Base-by-base conservation (phyloP, 2,888 invertebrate species). In the Meliscaeva auricollis region DNA sequence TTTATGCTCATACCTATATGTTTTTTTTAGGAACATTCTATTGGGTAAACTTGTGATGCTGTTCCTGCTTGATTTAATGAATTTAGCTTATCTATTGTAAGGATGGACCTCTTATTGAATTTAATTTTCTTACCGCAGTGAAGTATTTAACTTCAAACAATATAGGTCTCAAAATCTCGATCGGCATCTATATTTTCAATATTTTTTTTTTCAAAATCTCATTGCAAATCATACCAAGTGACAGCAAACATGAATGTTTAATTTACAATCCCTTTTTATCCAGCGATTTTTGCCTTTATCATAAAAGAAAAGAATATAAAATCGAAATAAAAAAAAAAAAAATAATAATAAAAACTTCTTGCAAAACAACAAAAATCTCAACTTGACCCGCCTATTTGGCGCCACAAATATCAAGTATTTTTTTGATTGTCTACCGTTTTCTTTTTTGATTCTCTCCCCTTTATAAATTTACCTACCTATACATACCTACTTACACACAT, bases 341-440 rank as follows among this genome's bases (percentile, higher is more conserved):
- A 50, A 46, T 20, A 64, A 41, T 0, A 20, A 62, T 30, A 15
- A 50, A 17, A 41, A 41, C 46, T 17, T 11, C 62, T 44, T 11
- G 46, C 60, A 75, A 46, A 75, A 69, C 52, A 83, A 68, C 44
- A 77, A 35, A 66, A 73, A 73, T 76, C 76, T 50, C 54, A 64
- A 80, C 79, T 80, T 80, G 77, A 85, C 76, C 85, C 85, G 85
- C 85, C 85, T 85, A 77, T 85, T 85, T 85, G 85, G 85, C 85
- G 85, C 85, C 85, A 85, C 81, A 81, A 85, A 81, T 81, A 85
- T 85, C 73, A 85, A 85, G 81, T 74, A 77, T 64, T 44, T 76
- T 85, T 76, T 85, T 85, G 73, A 85, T 85, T 85, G 85, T 73
- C 77, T 68, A 81, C 81, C 80, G 81, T 81, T 85, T 85, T 58